Base-by-base conservation (phyloP, 2,797 vertebrate species). In the Pseudopleuronectes americanus region DNA sequence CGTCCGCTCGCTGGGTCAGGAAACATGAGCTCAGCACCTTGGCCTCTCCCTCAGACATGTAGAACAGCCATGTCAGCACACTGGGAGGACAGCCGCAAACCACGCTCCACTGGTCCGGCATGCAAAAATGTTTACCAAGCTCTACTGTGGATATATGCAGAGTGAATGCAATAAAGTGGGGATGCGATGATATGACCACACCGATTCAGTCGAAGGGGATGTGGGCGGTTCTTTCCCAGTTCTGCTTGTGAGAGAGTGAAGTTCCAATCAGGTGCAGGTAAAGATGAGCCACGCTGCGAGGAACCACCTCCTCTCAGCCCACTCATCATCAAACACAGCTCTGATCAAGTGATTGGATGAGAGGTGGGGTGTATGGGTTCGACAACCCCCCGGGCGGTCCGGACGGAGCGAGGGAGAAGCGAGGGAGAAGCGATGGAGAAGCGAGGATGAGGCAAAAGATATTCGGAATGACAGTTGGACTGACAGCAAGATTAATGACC, bases 401-500 rank as follows among this genome's bases (percentile, higher is more conserved):
- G 69, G 43, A 58, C 47, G 16, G 54, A 66, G 60, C 61, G 19
- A 58, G 33, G 68, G 74, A 48, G 33, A 2, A 53, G 66, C 45
- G 56, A 76, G 64, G 66, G 33, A 9, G 55, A 22, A 22, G 68
- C 45, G 57, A 76, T n/a, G n/a, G 33, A 9, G 55, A 22, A 22
- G 66, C 45, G 56, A 76, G 64, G 66, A 79, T 16, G 31, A 65
- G 69, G 73, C 47, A 19, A 62, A 86, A 74, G 49, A 79, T 81
- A 90, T 65, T 56, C 70, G 24, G 41, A 71, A 79, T 82, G 84
- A 89, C 84, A 84, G 74, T 66, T 36, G 53, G 3, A 31, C 65
- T 91, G 90, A 91, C 87, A 93, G 77, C 60, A 83, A 87, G 90
- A 92, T 84, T 90, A 91, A 94, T 84, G 83, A 90, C 78, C 78